These are phyloP conservation scores for Pogonocherus hispidulus DNA, from an alignment of 2,888 invertebrate species.

Conservation along the genomic window DNA sequence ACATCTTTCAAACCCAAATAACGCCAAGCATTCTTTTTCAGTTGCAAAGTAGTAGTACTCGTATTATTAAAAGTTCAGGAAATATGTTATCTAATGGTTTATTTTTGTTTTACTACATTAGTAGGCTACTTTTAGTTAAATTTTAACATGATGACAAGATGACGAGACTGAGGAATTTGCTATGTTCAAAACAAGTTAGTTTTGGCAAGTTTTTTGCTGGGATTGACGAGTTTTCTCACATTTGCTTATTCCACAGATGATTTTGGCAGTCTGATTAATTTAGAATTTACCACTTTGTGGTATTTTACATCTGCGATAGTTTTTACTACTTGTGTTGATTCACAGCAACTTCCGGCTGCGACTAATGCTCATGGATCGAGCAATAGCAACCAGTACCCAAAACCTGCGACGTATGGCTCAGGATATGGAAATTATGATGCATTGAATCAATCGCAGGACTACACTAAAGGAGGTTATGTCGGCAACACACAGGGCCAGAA, in stretches of 20 bases:
- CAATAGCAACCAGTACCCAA: conserved; percentile 80
- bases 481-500: conserved; percentile 70
- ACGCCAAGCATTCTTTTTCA: no score
- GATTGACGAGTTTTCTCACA: conserved; percentile 9
- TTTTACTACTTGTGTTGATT: background rate
- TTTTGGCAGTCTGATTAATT: conserved; percentile 33
- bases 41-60: no score
- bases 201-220: conserved; percentile 51
- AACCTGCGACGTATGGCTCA: conserved; percentile 71
- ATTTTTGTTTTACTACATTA: no score
- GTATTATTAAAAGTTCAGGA: no score
- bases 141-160: conserved; percentile 55
- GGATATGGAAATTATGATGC: conserved; percentile 79
- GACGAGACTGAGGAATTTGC: conserved; percentile 55
- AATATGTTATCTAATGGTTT: no score
- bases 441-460: conserved; percentile 68
- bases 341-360: conserved; percentile 79
- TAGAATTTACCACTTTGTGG: background rate
- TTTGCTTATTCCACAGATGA: conserved; percentile 25
- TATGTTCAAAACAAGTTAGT: conserved; percentile 26
- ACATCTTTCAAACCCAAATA: no score
- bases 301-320: background rate
- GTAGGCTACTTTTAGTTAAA: background rate
- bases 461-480: conserved; percentile 67
- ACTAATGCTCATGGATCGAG: conserved; percentile 80